Conservation (phyloP, 2,797 vertebrate genomes). For the Dermochelys coriacea region DNA sequence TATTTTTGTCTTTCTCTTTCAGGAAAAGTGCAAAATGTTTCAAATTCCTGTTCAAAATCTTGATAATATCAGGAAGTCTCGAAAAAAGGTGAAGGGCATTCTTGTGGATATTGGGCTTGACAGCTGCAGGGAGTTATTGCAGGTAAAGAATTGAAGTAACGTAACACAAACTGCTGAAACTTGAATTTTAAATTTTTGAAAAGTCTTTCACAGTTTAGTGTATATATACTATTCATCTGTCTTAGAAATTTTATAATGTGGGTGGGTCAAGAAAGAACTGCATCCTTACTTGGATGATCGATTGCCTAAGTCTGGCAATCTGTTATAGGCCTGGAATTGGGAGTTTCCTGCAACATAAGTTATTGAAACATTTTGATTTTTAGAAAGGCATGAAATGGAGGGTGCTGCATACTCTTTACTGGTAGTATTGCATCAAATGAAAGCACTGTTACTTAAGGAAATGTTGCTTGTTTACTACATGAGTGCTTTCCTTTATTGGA, state of each 20-base stretch:
- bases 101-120: constrained; percentile 94
- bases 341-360: background rate
- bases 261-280: background rate
- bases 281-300: background rate
- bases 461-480: background rate
- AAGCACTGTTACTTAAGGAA: background rate
- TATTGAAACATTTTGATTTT: background rate
- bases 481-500: background rate
- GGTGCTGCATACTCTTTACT: background rate
- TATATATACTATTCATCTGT: background rate
- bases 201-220: background rate
- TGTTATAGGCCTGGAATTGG: background rate
- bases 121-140: constrained; percentile 85
- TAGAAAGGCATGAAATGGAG: background rate
- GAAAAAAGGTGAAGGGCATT: constrained; percentile 94
- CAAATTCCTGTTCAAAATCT: constrained; percentile 95
- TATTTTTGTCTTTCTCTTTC: background rate
- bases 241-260: background rate
- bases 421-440: background rate
- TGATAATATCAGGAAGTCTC: constrained; percentile 94
- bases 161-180: background rate
- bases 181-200: background rate
- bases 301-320: rapidly evolving
- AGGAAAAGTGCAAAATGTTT: constrained; percentile 91
- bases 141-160: constrained; percentile 76